Base-by-base conservation (phyloP, 2,113 vertebrate genomes). In the Bubo scandiacus region DNA sequence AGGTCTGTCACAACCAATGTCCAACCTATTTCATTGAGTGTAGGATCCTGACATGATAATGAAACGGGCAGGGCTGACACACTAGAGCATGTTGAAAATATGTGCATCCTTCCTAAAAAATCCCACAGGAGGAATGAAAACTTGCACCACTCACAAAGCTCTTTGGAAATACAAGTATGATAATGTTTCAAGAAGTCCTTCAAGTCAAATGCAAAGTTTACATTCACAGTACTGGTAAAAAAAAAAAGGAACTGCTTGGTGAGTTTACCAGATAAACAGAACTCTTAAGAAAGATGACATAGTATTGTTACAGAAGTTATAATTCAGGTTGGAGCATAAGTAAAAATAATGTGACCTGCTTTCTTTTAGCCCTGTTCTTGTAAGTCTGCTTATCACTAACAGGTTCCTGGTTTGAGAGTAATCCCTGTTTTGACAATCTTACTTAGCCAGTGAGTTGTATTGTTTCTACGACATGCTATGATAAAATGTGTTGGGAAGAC, bases 21-120 rank as follows among this genome's bases (percentile, higher is more conserved):
- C 45, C 52, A 25, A 42, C 8, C 10, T 16, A 6, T 27, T 52
- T 42, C 42, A 36, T 2, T 34, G 55, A 1, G 0, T 9, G 9
- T 23, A 23, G 34, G 36, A 32, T 52, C 51, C 63, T 57, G 68
- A 30, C 15, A 8, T 1, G 8, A 16, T 3, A 40, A 58, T 13
- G 61, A 12, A 32, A 29, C 1, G 2, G 42, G 34, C 51, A 65
- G 55, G 42, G 36, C 4, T 80, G 27, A 42, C 55, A 47, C 21
- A 26, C 5, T 7, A 32, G 1, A 38, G 62, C 40, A 30, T 14
- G 16, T 15, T 43, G 57, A 67, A 90, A 71, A 70, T 10, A 62
- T 0, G 5, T 10, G 42, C 81, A 25, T 63, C 20, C 42, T 70
- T 40, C 63, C 51, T 38, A 43, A 21, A 68, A 20, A 78, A 65